Evolutionary conservation across 2,113 vertebrate species (phyloP).

Genomic region (Sylvilagus bachmani): DNA sequence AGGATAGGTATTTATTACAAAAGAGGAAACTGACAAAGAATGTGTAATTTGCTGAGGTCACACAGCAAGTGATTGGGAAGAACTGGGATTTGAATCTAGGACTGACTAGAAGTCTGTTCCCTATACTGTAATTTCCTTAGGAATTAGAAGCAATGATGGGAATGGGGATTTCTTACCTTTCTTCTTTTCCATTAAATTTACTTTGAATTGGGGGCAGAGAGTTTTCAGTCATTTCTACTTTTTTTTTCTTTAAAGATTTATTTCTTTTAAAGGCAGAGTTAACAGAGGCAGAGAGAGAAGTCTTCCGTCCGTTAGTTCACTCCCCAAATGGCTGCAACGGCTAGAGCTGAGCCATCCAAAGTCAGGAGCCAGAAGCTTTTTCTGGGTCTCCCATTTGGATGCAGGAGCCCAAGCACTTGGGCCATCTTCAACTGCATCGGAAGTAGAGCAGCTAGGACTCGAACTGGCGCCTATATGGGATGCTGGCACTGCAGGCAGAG

Average conservation of each 20-base stretch:
- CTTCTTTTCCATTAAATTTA: constrained; percentile 46
- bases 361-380: too few species aligned
- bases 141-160: not conserved
- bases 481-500: too few species aligned
- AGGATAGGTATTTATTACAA: not conserved
- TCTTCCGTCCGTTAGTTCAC: too few species aligned
- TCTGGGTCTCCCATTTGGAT: too few species aligned
- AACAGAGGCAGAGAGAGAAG: too few species aligned
- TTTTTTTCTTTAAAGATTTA: not conserved
- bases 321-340: too few species aligned
- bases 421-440: too few species aligned
- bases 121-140: not conserved
- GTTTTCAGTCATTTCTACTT: not conserved
- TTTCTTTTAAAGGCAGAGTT: too few species aligned
- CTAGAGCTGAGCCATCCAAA: too few species aligned
- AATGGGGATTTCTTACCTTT: not conserved
- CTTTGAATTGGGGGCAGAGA: constrained; percentile 8
- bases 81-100: constrained; percentile 11
- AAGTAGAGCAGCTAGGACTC: too few species aligned
- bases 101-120: not conserved
- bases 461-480: too few species aligned
- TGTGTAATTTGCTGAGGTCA: constrained; percentile 30
- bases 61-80: not conserved
- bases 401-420: too few species aligned
- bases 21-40: constrained; percentile 4